phyloP scores from a whole-genome alignment of 2,797 vertebrate genomes.

The Meriones psammophilus region DNA sequence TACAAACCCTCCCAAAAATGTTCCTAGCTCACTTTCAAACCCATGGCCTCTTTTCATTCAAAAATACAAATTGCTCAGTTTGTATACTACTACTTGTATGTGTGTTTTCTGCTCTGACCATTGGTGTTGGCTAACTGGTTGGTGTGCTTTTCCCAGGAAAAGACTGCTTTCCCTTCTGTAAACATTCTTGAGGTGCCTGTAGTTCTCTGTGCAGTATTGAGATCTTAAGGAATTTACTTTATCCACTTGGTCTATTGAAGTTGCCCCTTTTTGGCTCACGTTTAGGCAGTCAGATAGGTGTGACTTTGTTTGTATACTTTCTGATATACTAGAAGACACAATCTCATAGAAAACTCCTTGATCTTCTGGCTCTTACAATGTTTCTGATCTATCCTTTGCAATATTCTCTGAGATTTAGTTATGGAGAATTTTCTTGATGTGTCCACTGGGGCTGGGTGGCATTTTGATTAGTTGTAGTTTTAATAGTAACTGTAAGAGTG shows the following conservation, averaged over 20 bases:
- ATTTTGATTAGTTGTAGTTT: neutral
- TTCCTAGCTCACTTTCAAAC: neutral
- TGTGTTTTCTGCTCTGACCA: neutral
- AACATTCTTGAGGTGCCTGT: neutral
- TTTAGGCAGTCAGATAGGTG: neutral
- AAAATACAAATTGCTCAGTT: neutral
- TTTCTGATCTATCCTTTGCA: neutral
- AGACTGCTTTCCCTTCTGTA: neutral
- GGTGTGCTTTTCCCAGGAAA: neutral
- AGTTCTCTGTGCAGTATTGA: neutral
- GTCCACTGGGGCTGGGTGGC: too few species aligned
- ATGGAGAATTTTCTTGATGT: neutral
- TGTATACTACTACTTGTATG: neutral
- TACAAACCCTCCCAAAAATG: too few species aligned
- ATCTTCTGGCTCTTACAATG: neutral
- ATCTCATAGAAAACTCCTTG: neutral
- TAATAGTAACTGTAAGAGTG: neutral
- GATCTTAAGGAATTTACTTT: neutral
- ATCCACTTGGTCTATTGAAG: neutral
- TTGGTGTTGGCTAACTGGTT: too few species aligned
- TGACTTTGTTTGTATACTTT: neutral
- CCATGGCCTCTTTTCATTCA: neutral
- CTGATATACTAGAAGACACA: neutral
- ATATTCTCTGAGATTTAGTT: too few species aligned
- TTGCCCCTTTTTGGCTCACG: fast-evolving